These are phyloP conservation scores for Onychostoma macrolepis DNA, from an alignment of 2,113 vertebrate genomes.

Conservation along the genomic window DNA sequence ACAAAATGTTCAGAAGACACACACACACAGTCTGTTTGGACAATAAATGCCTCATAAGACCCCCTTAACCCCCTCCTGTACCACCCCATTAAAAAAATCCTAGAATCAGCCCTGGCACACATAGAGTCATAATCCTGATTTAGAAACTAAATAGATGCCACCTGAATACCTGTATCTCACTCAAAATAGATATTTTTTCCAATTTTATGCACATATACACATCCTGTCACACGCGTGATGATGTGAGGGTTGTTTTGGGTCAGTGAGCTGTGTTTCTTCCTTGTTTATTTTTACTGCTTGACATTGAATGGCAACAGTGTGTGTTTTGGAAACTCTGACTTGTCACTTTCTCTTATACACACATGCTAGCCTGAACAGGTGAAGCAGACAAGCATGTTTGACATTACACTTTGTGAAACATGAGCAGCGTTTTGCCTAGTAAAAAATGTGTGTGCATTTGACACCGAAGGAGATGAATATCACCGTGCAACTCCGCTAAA, in stretches of 20 bases:
- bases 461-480: slow-evolving; percentile 46
- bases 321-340: slow-evolving; percentile 4
- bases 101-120: too few species aligned
- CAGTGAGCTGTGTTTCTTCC: slow-evolving; percentile 29
- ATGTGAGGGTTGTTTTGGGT: slow-evolving; percentile 27
- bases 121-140: slow-evolving; percentile 43
- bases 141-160: slow-evolving; percentile 31
- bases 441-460: slow-evolving; percentile 21
- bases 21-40: too few species aligned
- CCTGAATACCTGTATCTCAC: slow-evolving; percentile 14
- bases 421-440: neutral
- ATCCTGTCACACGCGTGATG: slow-evolving; percentile 22
- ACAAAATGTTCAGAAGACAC: too few species aligned
- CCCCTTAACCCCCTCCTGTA: too few species aligned
- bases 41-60: too few species aligned
- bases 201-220: neutral
- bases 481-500: slow-evolving; percentile 43
- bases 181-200: neutral
- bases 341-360: slow-evolving; percentile 3
- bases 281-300: slow-evolving; percentile 43
- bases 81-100: too few species aligned
- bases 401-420: slow-evolving; percentile 6
- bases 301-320: neutral
- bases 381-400: neutral
- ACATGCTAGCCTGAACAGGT: neutral